Evolutionary conservation across 1,140 invertebrate species (phyloP).

Genomic region (Sogatella furcifera): DNA sequence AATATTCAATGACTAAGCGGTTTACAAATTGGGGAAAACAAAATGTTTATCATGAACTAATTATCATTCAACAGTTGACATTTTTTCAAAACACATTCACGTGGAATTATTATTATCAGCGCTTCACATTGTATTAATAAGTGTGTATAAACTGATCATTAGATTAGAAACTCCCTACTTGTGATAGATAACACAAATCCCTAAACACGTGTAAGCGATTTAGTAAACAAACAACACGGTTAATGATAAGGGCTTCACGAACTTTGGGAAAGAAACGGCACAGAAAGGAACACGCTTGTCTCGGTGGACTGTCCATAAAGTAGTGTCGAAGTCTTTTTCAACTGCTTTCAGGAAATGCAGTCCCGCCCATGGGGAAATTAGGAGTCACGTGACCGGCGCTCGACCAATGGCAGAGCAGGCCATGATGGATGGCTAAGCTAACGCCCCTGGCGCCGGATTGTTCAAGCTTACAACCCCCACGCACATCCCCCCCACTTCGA

Average conservation of each 20-base stretch:
- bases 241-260: not conserved
- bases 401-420: constrained; percentile 42
- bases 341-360: constrained; percentile 20
- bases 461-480: not conserved
- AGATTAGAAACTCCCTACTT: no score
- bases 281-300: constrained; percentile 2
- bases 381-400: constrained; percentile 42
- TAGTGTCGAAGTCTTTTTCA: constrained; percentile 6
- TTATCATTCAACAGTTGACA: no score
- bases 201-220: not conserved
- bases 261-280: constrained; percentile 5
- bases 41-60: no score
- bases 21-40: no score
- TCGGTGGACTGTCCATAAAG: not conserved
- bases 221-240: not conserved
- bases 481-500: no score
- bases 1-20: no score
- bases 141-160: no score
- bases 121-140: no score
- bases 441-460: constrained; percentile 31
- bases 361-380: constrained; percentile 39
- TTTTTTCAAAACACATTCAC: no score
- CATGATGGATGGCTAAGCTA: constrained; percentile 44
- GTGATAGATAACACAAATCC: no score
- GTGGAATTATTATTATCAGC: no score